Evolutionary conservation across 2,888 invertebrate species (phyloP), one percentile per base, ranked within the genome.

Genomic region (Palloptera scutellata): DNA sequence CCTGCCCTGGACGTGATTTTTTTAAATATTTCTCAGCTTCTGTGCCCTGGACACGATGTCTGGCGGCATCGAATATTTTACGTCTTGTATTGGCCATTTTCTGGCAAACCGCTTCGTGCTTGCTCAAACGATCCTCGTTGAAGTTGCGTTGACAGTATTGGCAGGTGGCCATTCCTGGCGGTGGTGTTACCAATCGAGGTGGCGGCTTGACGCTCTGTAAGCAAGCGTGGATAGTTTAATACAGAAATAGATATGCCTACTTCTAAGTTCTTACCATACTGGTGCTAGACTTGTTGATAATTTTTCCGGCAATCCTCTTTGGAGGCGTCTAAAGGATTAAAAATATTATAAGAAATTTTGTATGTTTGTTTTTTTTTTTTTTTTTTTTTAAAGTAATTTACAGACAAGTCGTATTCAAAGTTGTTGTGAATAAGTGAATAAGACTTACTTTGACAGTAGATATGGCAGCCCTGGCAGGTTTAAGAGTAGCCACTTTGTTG

Each of bases 21-120:
- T 88, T 90, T 57, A 90, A 88, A 79, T 90, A 95, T 58, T 89
- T 87, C 79, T 96, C 97, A 43, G 93, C 90, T 77, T 97, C 97
- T 0, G 97, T 97, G 30, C 97, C 97, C 84, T 78, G 72, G 15
- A 95, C 90, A n/a, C 98, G 87, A 84, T 96, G 96, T 80, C 94
- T 95, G 54, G 94, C 89, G 1, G 92, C 92, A 85, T 98, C 98
- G 83, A 96, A 98, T 0, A 91, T 89, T 86, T 96, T 98, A 73
- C 97, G 88, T 81, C 94, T 95, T 84, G 95, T 95, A 68, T 87
- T 86, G 58, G 88, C 86, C 1, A 93, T 88, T 81, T 93, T 94
- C 74, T 89, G 86, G 85, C 98, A 98, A 72, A 97, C 94, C 41
- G 90, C 88, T 84, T 94, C 90, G 84, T 98, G 98, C 75, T 91